phyloP scores from a whole-genome alignment of 2,888 invertebrate species.

The Deladenus siricidicola region DNA sequence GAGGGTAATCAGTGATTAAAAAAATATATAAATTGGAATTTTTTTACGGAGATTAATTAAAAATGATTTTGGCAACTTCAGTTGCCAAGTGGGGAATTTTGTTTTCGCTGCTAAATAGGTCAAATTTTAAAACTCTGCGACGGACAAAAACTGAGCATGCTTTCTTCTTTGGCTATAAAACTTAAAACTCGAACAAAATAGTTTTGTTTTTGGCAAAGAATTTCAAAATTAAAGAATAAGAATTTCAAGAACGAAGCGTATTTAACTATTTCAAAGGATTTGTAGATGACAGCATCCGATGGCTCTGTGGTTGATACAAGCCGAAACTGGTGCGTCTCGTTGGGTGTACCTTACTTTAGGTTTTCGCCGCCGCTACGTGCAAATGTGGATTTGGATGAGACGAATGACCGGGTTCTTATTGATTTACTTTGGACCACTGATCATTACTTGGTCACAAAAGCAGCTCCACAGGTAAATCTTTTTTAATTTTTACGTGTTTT shows the following conservation, averaged over 20 bases:
- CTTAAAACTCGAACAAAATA: too few relatives aligned
- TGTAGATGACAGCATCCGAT: slow-evolving; percentile 78
- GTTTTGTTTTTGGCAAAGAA: too few relatives aligned
- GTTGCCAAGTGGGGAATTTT: too few relatives aligned
- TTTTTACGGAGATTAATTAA: too few relatives aligned
- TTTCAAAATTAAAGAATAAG: too few relatives aligned
- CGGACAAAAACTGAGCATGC: too few relatives aligned
- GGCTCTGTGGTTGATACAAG: slow-evolving; percentile 88
- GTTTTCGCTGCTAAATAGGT: too few relatives aligned
- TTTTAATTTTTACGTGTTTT: too few relatives aligned
- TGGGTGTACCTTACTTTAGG: slow-evolving; percentile 72
- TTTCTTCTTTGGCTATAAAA: too few relatives aligned
- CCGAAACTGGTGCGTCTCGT: slow-evolving; percentile 79
- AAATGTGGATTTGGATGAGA: slow-evolving; percentile 47
- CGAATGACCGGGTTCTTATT: slow-evolving; percentile 32
- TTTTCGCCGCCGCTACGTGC: slow-evolving; percentile 76
- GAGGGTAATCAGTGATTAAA: neutral
- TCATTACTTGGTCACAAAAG: neutral
- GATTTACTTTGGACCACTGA: neutral
- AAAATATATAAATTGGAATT: neutral
- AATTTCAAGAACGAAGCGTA: neutral
- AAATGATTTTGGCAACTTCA: neutral
- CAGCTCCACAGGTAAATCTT: neutral
- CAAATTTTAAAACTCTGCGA: too few relatives aligned
- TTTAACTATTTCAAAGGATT: neutral